Percentiles rank a stretch among this genome's conserved stretches.
Conservation (phyloP, 2,113 vertebrate species). For the Diphyllodes magnificus region DNA sequence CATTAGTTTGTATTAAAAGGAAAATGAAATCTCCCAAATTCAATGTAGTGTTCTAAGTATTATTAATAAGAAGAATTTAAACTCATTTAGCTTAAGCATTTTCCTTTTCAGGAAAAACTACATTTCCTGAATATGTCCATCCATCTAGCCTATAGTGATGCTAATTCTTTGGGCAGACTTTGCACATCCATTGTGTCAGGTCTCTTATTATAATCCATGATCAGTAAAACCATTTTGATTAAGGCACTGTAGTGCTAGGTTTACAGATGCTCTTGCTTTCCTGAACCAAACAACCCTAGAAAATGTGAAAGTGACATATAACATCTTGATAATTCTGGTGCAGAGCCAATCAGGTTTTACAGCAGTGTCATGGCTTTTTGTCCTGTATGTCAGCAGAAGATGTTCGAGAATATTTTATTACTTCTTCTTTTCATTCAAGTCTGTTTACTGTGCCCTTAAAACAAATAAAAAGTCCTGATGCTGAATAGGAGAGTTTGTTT, state of each 20-base stretch:
- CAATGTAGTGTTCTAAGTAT: background rate
- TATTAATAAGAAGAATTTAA: slow-evolving; percentile 25
- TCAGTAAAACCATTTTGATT: slow-evolving; percentile 60
- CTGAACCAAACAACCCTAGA: slow-evolving; percentile 16
- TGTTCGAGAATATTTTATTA: background rate
- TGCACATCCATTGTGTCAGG: slow-evolving; percentile 25
- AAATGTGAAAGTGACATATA: background rate
- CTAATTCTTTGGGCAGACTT: slow-evolving; percentile 45
- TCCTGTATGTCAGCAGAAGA: background rate
- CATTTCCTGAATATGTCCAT: slow-evolving; percentile 12
- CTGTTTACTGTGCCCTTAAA: background rate
- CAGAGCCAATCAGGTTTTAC: background rate
- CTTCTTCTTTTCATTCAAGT: background rate
- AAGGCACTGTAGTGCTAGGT: background rate
- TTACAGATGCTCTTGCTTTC: slow-evolving; percentile 37
- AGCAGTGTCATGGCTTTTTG: background rate
- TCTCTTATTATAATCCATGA: slow-evolving; percentile 35
- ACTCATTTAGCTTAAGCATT: slow-evolving; percentile 24
- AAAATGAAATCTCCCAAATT: slow-evolving; percentile 15
- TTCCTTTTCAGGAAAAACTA: slow-evolving; percentile 21
- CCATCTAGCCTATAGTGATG: background rate
- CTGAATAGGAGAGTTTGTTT: background rate
- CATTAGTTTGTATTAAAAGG: background rate
- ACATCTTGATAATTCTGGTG: slow-evolving; percentile 21
- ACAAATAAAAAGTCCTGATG: background rate